Base-by-base conservation (phyloP, 2,888 invertebrate genomes). In the Epirrita christyi region DNA sequence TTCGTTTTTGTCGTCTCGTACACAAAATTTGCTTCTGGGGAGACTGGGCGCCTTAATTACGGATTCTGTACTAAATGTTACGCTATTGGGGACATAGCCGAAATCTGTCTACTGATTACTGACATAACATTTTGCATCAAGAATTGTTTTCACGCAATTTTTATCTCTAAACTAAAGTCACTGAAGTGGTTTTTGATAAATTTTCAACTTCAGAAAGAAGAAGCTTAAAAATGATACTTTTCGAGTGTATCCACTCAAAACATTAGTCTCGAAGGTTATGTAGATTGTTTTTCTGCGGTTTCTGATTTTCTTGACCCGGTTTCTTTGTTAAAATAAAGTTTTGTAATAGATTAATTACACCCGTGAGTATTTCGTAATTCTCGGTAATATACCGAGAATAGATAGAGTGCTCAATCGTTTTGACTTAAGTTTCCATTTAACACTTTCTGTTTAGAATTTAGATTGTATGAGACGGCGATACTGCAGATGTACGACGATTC, bases 291-390 rank as follows among this genome's bases (percentile, higher is more conserved):
- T 82, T 81, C 72, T 79, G 81, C 78, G 83, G 80, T 84, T 85
- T 84, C 53, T 78, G 72, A 83, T 86, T 88, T 85, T 88, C 88
- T 81, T 88, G 89, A 88, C 88, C 89, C 76, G 79, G 80, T 87
- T 90, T 80, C 78, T 73, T 72, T 70, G 79, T 81, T 80, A 75
- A 86, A 86, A 83, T 81, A 80, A 83, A 80, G 79, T 76, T 72
- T 78, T 78, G 83, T 79, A 80, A 82, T 77, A 82, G 82, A 85
- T 85, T 85, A 85, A 87, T 87, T 87, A 80, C 76, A 69, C 32
- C 32, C 32, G 32, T 8, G 69, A 61, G 70, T 60, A 53, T 66
- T 65, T 81, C 72, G 79, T 78, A 76, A 76, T 83, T 80, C 65
- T 49, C 27, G 38, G 63, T 62, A 67, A n/a, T 51, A 36, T 45